Percentiles rank a stretch among this genome's conserved stretches.
These are phyloP conservation scores for Brachionus sp. DNA, from an alignment of 1,140 invertebrate species.

Conservation along the genomic window DNA sequence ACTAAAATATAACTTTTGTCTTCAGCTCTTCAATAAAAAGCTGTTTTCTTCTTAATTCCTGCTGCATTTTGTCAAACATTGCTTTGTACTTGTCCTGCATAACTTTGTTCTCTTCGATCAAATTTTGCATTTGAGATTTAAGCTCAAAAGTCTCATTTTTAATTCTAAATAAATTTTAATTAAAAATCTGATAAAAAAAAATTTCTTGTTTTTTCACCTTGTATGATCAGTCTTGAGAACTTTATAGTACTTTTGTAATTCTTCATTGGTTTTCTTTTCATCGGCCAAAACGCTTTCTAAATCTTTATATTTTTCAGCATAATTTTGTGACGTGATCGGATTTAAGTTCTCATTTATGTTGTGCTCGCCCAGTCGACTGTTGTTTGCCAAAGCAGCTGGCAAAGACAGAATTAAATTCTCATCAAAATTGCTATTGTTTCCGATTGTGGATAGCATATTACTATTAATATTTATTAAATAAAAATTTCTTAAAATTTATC, in stretches of 20 bases:
- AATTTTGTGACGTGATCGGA: constrained; percentile 22
- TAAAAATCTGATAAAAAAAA: background rate
- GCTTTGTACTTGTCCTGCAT: constrained; percentile 56
- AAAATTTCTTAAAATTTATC: background rate
- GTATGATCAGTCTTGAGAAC: constrained; percentile 36
- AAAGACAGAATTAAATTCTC: constrained; percentile 34
- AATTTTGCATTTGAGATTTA: constrained; percentile 53
- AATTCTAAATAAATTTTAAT: constrained; percentile 48
- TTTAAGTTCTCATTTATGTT: constrained; percentile 24
- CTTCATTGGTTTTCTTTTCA: constrained; percentile 39
- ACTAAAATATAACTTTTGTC: constrained; percentile 49
- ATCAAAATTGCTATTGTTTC: constrained; percentile 26
- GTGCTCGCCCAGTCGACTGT: background rate
- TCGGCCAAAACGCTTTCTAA: constrained; percentile 32
- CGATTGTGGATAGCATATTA: constrained; percentile 19
- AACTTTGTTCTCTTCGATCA: constrained; percentile 54
- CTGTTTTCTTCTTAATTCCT: constrained; percentile 51
- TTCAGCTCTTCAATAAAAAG: constrained; percentile 52
- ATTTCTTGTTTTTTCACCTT: background rate
- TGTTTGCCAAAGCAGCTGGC: background rate
- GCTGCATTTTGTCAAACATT: constrained; percentile 53
- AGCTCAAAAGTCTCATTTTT: constrained; percentile 54
- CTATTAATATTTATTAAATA: background rate
- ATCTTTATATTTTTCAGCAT: constrained; percentile 41
- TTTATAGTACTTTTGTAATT: constrained; percentile 43